Evolutionary conservation across 2,797 vertebrate species (phyloP).

Genomic region (Lutjanus campechanus): DNA sequence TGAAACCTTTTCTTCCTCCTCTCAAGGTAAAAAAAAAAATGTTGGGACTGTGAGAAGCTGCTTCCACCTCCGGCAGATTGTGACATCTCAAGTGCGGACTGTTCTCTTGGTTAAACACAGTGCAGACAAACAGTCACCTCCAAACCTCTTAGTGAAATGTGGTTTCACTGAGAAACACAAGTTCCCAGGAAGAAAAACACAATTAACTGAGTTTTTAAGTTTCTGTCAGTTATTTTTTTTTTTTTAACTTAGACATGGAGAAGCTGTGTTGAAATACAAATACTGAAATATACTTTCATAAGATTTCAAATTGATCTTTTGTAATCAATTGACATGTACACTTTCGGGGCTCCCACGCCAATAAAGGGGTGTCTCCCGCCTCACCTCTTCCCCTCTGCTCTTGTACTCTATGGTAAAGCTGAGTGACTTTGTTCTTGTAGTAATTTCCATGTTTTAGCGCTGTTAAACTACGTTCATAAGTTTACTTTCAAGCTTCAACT

Average conservation of each 20-base stretch:
- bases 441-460: too few species aligned
- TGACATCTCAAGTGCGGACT: background rate
- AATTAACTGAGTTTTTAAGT: background rate
- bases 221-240: background rate
- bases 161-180: slow-evolving; percentile 11
- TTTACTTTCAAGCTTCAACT: too few species aligned
- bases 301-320: background rate
- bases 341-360: too few species aligned
- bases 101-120: slow-evolving; percentile 5
- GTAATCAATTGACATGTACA: background rate
- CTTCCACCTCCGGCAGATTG: background rate
- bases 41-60: slow-evolving; percentile 20
- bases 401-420: too few species aligned
- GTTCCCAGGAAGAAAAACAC: background rate
- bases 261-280: background rate
- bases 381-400: too few species aligned
- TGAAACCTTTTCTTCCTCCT: slow-evolving; percentile 32
- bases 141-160: background rate
- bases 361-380: too few species aligned
- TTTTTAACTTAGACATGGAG: background rate
- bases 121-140: slow-evolving; percentile 17
- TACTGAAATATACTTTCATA: background rate
- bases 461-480: too few species aligned
- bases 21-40: background rate
- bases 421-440: too few species aligned